Evolutionary conservation across 2,113 vertebrate genomes (phyloP).

Genomic region (Lasiurus cinereus): DNA sequence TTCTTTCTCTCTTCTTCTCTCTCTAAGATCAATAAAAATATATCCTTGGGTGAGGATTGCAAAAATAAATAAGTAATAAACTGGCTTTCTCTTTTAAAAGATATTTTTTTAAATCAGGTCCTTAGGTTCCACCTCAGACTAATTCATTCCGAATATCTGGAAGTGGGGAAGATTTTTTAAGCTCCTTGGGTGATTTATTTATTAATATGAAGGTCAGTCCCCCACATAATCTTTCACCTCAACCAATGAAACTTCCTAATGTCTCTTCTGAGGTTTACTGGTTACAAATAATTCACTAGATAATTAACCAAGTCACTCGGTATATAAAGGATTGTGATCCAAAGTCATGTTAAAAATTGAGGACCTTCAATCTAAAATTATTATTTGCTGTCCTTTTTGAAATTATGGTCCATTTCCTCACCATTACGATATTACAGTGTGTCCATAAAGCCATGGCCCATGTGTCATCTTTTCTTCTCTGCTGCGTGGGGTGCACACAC

Average conservation of each 20-base stretch:
- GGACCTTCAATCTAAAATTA: neutral
- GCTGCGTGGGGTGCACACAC: neutral
- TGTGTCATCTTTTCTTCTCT: neutral
- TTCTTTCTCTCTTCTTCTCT: neutral
- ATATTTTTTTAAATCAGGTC: neutral
- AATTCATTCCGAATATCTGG: conserved; percentile 16
- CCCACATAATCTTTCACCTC: neutral
- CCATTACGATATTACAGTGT: neutral
- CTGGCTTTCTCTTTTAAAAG: neutral
- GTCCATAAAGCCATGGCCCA: neutral
- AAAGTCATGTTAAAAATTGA: conserved; percentile 2
- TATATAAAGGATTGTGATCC: neutral
- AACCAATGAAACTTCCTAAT: neutral
- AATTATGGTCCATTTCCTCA: neutral
- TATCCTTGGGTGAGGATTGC: neutral
- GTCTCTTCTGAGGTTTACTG: neutral
- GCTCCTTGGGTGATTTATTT: neutral
- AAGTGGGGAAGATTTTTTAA: neutral
- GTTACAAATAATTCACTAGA: neutral
- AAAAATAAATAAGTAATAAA: no score
- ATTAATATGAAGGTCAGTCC: neutral
- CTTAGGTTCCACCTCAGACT: neutral
- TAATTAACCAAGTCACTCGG: neutral
- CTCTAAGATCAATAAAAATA: neutral
- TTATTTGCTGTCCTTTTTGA: neutral